A percentile compares a stretch with the other conserved stretches of the same genome.
Conservation (phyloP, 2,113 vertebrate genomes). For the Smithornis capensis region DNA sequence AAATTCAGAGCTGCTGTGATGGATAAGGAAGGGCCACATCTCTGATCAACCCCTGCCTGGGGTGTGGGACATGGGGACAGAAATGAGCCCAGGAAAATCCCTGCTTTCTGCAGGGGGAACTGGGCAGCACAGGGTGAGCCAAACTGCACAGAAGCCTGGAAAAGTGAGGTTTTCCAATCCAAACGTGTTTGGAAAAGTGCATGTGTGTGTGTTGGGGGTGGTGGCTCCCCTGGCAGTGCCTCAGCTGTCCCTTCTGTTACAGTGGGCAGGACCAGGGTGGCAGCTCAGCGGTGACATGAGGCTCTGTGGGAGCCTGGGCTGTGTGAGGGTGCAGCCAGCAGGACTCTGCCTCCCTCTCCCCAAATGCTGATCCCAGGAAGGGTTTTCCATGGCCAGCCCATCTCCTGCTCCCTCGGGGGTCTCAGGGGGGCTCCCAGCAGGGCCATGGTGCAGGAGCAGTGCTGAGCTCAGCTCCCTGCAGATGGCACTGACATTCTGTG, state of each 20-base stretch:
- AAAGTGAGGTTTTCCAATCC: not conserved
- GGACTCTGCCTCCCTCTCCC: not conserved
- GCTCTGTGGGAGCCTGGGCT: not conserved
- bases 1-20: not conserved
- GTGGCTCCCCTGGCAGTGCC: not conserved
- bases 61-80: not conserved
- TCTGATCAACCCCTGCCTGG: not conserved
- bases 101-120: not conserved
- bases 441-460: not conserved
- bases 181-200: not conserved
- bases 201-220: not conserved
- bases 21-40: not conserved
- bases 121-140: not conserved
- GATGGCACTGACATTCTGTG: slow-evolving; percentile 54
- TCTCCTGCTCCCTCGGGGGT: not conserved
- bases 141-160: not conserved
- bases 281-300: not conserved
- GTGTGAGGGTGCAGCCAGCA: not conserved
- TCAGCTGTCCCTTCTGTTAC: not conserved
- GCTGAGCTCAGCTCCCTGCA: slow-evolving; percentile 37
- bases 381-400: rapidly evolving
- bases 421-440: not conserved
- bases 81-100: not conserved
- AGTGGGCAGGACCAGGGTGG: not conserved
- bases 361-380: not conserved